Evolutionary conservation across 2,888 invertebrate species (phyloP).

Genomic region (Anticlea derivata): DNA sequence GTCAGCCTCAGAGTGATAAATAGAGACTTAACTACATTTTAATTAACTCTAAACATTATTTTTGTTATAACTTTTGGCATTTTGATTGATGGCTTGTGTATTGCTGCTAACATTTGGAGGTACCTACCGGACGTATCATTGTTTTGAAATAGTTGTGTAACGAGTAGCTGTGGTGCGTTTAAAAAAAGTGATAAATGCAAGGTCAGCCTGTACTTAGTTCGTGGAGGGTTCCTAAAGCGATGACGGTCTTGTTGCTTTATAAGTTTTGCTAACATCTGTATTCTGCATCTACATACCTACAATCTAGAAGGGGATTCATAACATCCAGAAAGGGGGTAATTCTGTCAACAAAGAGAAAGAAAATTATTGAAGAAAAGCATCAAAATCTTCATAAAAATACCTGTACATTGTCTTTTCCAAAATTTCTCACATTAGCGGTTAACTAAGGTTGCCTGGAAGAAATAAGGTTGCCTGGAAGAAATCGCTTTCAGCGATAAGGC

Average conservation of each 20-base stretch:
- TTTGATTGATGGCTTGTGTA: conserved; percentile 58
- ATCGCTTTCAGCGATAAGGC: no score
- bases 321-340: no score
- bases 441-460: no score
- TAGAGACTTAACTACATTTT: conserved; percentile 62
- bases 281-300: no score
- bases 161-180: conserved; percentile 1
- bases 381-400: no score
- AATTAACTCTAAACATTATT: conserved; percentile 49
- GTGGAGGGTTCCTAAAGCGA: neutral
- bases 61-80: conserved; percentile 40
- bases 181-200: conserved; percentile 10
- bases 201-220: neutral
- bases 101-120: conserved; percentile 18
- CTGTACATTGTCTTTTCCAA: no score
- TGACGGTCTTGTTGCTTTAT: neutral
- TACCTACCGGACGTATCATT: conserved; percentile 11
- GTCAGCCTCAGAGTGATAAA: conserved; percentile 40
- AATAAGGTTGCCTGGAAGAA: no score
- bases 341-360: no score
- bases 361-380: no score
- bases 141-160: conserved; percentile 22
- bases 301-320: no score
- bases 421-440: no score
- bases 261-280: neutral